Evolutionary conservation across 2,797 vertebrate species (phyloP).

Genomic region (Brachyalestes nurse): DNA sequence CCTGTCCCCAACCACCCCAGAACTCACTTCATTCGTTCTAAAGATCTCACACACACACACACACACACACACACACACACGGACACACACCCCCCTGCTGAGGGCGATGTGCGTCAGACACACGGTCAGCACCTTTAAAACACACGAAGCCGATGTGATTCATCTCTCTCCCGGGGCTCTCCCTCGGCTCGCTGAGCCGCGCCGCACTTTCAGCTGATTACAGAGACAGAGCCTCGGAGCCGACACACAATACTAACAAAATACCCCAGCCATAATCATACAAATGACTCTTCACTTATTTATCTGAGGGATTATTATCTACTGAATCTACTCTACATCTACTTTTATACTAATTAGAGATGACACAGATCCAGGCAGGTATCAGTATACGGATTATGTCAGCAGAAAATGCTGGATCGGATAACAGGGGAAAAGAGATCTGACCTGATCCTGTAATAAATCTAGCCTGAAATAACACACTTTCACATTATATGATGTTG

Average conservation of each 20-base stretch:
- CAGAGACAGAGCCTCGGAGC: constrained; percentile 22
- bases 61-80: constrained; percentile 20
- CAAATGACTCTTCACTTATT: background rate
- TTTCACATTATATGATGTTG: background rate
- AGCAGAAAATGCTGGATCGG: background rate
- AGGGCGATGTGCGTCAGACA: constrained; percentile 51
- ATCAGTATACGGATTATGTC: background rate
- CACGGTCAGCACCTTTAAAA: constrained; percentile 62
- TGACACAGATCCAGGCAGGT: background rate
- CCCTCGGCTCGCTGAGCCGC: constrained; percentile 20
- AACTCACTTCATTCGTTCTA: constrained; percentile 1
- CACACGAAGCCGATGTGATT: constrained; percentile 57
- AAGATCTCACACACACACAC: constrained; percentile 21
- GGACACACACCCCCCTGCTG: constrained; percentile 2
- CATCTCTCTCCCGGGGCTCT: constrained; percentile 55
- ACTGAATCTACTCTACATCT: background rate
- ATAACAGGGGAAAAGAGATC: background rate
- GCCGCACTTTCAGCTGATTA: constrained; percentile 40
- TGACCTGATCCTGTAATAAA: background rate
- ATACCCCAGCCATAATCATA: background rate
- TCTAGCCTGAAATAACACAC: background rate
- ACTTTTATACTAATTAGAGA: background rate
- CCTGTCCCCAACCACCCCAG: constrained; percentile 9
- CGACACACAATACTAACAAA: constrained; percentile 9
- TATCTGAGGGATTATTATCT: background rate